Conservation (phyloP, 1,140 invertebrate genomes). For the Leguminivora glycinivorella region DNA sequence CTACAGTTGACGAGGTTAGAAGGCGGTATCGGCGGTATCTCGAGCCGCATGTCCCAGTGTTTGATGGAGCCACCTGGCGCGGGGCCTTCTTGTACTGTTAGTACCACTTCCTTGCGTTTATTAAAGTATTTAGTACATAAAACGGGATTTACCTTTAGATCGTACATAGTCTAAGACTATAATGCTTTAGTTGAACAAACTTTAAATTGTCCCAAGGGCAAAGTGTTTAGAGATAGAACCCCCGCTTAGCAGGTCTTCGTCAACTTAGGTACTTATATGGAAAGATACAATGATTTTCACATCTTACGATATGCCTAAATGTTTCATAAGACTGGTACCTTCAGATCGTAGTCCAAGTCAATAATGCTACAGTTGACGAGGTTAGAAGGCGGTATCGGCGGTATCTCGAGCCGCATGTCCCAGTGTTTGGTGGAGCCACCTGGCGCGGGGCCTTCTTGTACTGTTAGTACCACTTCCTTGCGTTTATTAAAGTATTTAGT, state of each 20-base stretch:
- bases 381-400: constrained; percentile 85
- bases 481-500: constrained; percentile 69
- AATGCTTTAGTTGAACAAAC: no score
- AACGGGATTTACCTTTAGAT: no score
- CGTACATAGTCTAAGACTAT: no score
- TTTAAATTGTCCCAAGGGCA: no score
- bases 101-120: constrained; percentile 78
- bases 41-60: constrained; percentile 79
- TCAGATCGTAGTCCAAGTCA: constrained; percentile 83
- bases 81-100: constrained; percentile 80
- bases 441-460: constrained; percentile 78
- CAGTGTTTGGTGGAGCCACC: constrained; percentile 78
- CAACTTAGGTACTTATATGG: no score
- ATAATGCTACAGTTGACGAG: constrained; percentile 84
- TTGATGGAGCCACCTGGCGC: constrained; percentile 76
- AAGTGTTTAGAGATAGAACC: no score
- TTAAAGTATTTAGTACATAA: constrained; percentile 53
- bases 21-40: constrained; percentile 84
- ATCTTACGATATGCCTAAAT: no score
- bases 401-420: constrained; percentile 81
- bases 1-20: constrained; percentile 84
- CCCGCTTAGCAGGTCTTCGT: no score
- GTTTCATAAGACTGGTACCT: constrained; percentile 64
- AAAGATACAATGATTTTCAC: no score
- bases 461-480: constrained; percentile 79